phyloP scores from a whole-genome alignment of 2,888 invertebrate genomes.

The Girardia tigrina region DNA sequence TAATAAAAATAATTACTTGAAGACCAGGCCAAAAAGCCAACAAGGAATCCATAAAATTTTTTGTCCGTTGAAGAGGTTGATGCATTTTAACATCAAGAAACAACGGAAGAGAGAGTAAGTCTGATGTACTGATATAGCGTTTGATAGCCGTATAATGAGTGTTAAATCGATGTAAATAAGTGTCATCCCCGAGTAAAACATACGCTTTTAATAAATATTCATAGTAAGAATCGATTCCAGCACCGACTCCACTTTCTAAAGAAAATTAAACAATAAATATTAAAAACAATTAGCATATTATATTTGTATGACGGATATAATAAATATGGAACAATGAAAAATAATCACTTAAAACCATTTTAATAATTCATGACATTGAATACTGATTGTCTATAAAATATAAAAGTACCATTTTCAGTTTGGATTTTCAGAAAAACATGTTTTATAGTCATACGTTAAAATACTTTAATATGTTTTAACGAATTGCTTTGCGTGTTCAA shows the following conservation, averaged over 20 bases:
- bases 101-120: constrained; percentile 56
- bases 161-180: constrained; percentile 80
- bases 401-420: no score
- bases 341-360: no score
- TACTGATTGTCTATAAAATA: no score
- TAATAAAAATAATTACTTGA: constrained; percentile 57
- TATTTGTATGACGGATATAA: no score
- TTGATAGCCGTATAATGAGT: constrained; percentile 75
- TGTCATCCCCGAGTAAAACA: constrained; percentile 72
- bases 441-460: no score
- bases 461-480: no score
- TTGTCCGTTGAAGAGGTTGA: constrained; percentile 76
- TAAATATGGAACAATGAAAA: no score
- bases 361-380: no score
- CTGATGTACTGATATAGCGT: constrained; percentile 62
- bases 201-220: constrained; percentile 95
- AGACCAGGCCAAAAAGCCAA: constrained; percentile 96
- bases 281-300: no score
- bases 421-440: no score
- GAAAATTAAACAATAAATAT: no score
- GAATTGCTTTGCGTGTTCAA: no score
- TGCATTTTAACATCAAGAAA: constrained; percentile 86
- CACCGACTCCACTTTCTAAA: constrained; percentile 81
- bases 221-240: constrained; percentile 95
- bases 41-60: constrained; percentile 90